Conservation (phyloP, 2,113 vertebrate genomes). For the Corydoras sp. region DNA sequence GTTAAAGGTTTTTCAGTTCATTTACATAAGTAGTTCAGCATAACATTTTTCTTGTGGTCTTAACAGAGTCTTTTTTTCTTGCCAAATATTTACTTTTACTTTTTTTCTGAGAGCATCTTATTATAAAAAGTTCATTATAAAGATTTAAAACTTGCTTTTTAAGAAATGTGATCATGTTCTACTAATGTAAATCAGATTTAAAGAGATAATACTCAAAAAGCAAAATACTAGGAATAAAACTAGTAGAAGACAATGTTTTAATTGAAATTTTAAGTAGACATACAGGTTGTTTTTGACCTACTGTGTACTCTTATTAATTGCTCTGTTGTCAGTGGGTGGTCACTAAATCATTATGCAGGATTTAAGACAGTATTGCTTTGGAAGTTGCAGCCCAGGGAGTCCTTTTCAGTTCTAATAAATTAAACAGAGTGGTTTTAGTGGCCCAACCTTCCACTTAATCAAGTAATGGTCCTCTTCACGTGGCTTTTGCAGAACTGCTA, state of each 20-base stretch:
- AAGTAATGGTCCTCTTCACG: slow-evolving; percentile 40
- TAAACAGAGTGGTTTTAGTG: slow-evolving; percentile 47
- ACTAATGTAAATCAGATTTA: background rate
- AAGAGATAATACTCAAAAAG: too few relatives aligned
- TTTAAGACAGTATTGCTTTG: slow-evolving; percentile 1
- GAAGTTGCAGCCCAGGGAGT: background rate
- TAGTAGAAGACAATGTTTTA: background rate
- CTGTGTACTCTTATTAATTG: background rate
- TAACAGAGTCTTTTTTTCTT: slow-evolving; percentile 14
- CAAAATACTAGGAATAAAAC: background rate
- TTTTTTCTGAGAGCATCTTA: too few relatives aligned
- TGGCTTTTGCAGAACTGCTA: slow-evolving; percentile 1
- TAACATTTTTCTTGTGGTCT: slow-evolving; percentile 21
- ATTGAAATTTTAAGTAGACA: background rate
- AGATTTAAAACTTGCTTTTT: too few relatives aligned
- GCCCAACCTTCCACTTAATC: slow-evolving; percentile 38
- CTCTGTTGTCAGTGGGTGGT: background rate
- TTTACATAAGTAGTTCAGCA: slow-evolving; percentile 31
- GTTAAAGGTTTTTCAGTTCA: slow-evolving; percentile 24
- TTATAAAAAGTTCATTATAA: too few relatives aligned
- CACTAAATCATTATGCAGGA: slow-evolving; percentile 6
- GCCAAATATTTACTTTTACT: slow-evolving; percentile 12
- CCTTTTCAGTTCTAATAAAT: slow-evolving; percentile 41
- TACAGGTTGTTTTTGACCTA: background rate
- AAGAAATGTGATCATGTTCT: too few relatives aligned